Evolutionary conservation across 2,113 vertebrate species (phyloP).

Genomic region (Indri indri): DNA sequence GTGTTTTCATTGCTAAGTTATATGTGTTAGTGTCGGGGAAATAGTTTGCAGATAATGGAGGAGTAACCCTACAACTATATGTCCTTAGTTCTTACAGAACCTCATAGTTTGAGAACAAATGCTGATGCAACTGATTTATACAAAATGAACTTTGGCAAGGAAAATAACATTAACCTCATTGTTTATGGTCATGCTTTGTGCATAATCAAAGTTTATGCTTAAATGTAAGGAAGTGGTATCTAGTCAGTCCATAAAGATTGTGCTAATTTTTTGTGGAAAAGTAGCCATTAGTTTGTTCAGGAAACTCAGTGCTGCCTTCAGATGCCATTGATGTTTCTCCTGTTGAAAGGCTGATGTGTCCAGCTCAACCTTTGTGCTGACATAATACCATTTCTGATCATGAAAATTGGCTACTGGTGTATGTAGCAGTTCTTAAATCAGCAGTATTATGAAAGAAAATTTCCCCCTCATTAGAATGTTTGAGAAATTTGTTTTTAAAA

Average conservation of each 20-base stretch:
- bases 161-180: slow-evolving; percentile 90
- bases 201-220: slow-evolving; percentile 89
- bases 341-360: slow-evolving; percentile 70
- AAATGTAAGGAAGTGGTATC: slow-evolving; percentile 85
- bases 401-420: slow-evolving; percentile 71
- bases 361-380: slow-evolving; percentile 63
- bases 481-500: slow-evolving; percentile 63
- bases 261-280: slow-evolving; percentile 65
- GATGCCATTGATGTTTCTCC: slow-evolving; percentile 62
- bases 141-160: slow-evolving; percentile 92
- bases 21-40: slow-evolving; percentile 92
- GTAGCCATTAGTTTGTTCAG: slow-evolving; percentile 62
- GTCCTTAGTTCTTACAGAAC: slow-evolving; percentile 90
- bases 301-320: slow-evolving; percentile 65
- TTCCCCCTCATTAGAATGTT: slow-evolving; percentile 73
- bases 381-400: slow-evolving; percentile 61
- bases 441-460: slow-evolving; percentile 69
- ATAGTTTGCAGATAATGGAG: slow-evolving; percentile 90
- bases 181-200: slow-evolving; percentile 92
- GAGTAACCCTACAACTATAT: slow-evolving; percentile 89
- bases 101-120: slow-evolving; percentile 89
- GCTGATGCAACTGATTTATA: slow-evolving; percentile 93
- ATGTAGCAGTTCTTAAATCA: slow-evolving; percentile 68
- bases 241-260: slow-evolving; percentile 83
- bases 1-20: slow-evolving; percentile 93